Base-by-base conservation (phyloP, 2,797 vertebrate species). In the Cephalopachus bancanus region DNA sequence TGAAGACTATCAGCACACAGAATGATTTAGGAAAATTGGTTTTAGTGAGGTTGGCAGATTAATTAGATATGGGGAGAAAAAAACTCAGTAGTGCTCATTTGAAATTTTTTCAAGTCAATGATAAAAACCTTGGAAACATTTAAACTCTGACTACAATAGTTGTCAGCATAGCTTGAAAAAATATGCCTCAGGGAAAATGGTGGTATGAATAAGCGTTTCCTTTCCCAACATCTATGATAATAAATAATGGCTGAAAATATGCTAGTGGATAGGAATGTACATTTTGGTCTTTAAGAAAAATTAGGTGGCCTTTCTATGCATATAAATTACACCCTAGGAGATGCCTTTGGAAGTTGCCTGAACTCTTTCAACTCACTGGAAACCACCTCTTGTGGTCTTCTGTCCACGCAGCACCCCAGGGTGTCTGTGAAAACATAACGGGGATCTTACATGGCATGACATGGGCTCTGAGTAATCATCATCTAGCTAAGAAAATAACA, bases 181-280 rank as follows among this genome's bases (percentile, higher is more conserved):
- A 93, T 64, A 69, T 64, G 8, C 80, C 89, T 87, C 30, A 91
- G 74, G 14, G 65, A 86, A 97, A 95, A 94, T 33, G 9, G 10
- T 49, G 65, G n/a, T 28, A 91, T 37, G 49, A 79, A 60, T 67
- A 90, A 65, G 17, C 53, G 11, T 74, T 96, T 96, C 49, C 16
- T 93, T 95, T 87, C 49, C 19, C 72, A 94, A 85, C 57, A 74
- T 78, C 33, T 93, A 62, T 83, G 89, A 87, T 64, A 75, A 95
- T 86, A 95, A 96, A 64, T 83, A 90, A 93, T 17, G 22, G 87
- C 78, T 78, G 78, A 93, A 88, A 96, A 44, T 88, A 55, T 89
- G 28, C 30, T 33, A 74, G 33, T 12, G 30, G 11, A 71, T 33
- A 65, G 6, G 24, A 89, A 57, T 9, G 3, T 19, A 65, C 12